A percentile compares a stretch with the other conserved stretches of the same genome.
phyloP scores from a whole-genome alignment of 2,888 invertebrate genomes.

The Drosophila niveifrons region DNA sequence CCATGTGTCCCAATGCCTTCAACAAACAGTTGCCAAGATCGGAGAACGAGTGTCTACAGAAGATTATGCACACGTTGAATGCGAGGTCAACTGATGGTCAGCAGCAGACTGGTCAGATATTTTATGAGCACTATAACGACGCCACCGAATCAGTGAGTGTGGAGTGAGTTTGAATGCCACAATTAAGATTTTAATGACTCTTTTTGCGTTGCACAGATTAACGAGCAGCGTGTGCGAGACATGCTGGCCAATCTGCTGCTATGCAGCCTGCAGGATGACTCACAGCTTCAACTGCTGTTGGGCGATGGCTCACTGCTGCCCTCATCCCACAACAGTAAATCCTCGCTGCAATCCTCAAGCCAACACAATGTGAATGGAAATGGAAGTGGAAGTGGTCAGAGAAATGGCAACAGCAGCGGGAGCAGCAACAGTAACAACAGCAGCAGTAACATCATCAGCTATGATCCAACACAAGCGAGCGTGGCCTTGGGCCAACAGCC shows the following conservation, averaged over 20 bases:
- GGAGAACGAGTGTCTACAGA: slow-evolving; percentile 37
- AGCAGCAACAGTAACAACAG: background rate
- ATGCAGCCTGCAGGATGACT: slow-evolving; percentile 28
- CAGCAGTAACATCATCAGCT: slow-evolving; percentile 16
- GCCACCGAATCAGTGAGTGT: slow-evolving; percentile 29
- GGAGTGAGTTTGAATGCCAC: too few relatives aligned
- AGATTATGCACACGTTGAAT: slow-evolving; percentile 31
- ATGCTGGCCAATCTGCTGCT: slow-evolving; percentile 38
- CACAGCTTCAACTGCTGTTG: background rate
- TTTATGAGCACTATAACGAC: slow-evolving; percentile 29
- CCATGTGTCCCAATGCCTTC: slow-evolving; percentile 20
- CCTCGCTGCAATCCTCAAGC: background rate
- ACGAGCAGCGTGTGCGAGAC: slow-evolving; percentile 32
- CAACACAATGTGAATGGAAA: slow-evolving; percentile 6
- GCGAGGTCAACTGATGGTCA: background rate
- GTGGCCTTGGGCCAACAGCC: slow-evolving; percentile 5
- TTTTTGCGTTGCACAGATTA: slow-evolving; percentile 7
- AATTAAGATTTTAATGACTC: too few relatives aligned
- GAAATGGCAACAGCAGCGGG: background rate
- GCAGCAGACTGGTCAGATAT: slow-evolving; percentile 20
- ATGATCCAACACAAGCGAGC: slow-evolving; percentile 34
- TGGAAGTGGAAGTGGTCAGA: background rate
- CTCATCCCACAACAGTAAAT: background rate
- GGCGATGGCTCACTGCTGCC: slow-evolving; percentile 1
- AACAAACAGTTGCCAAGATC: slow-evolving; percentile 6